Base-by-base conservation (phyloP, 2,888 invertebrate species). In the Chloroclystis v-ata region DNA sequence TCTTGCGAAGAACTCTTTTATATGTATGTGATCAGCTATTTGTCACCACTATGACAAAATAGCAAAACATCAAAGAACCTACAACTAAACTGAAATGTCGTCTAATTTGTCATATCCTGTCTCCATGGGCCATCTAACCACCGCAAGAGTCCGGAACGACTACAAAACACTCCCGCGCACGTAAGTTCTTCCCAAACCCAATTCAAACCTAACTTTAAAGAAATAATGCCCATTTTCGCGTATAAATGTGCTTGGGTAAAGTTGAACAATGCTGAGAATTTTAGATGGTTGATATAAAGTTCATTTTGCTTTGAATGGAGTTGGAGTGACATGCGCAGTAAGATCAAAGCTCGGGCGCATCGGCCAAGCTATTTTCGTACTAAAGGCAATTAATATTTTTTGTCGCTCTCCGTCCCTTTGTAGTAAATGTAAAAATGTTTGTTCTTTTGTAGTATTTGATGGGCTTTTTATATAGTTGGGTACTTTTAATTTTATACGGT, bases 301-400 rank as follows among this genome's bases (percentile, higher is more conserved):
- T 38, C 14, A 38, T 11, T 32, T 33, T 43, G 9, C 28, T 14
- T 7, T 0, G 11, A 24, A 14, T 25, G 9, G 7, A n/a, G 11
- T 16, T 8, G 11, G 7, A 20, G 39, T 48, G 39, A 37, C 41
- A 45, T 9, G n/a, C n/a, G 9, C 10, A 13, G n/a, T 54, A 59
- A 80, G 69, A 75, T 81, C 82, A 82, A 81, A 81, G 79, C 68
- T 66, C 63, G 57, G 47, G 63, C 67, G 66, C 65, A 39, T 47
- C 60, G 60, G 32, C 37, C 57, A 63, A 66, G 60, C 69, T 83
- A 82, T 83, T 82, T 78, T 72, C 61, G 72, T 68, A 67, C 60
- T 56, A 57, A n/a, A 56, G 58, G 74, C 75, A 80, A 82, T 82
- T 79, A 81, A 72, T 78, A n/a, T 79, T 82, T 32, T 82, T 82